Percentiles rank a stretch among this genome's conserved stretches.
Evolutionary conservation across 2,113 vertebrate species (phyloP).

Genomic region (Oophaga pumilio): DNA sequence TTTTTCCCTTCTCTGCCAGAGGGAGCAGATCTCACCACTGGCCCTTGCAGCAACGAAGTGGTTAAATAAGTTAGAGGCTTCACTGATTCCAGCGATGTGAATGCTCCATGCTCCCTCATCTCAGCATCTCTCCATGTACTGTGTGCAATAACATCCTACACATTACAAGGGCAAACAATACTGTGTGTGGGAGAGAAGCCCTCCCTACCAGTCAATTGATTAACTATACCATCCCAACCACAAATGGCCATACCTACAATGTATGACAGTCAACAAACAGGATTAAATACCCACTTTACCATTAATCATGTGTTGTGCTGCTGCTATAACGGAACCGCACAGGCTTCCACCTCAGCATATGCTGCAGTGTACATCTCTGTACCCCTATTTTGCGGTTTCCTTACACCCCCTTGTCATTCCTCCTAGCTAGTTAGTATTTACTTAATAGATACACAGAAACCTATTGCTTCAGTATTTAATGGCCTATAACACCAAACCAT

Average conservation of each 20-base stretch:
- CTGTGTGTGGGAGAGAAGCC: conserved; percentile 23
- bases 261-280: conserved; percentile 33
- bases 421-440: conserved; percentile 22
- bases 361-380: too few relatives aligned
- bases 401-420: not conserved
- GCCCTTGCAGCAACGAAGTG: conserved; percentile 6
- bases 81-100: not conserved
- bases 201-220: conserved; percentile 22
- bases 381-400: conserved; percentile 6
- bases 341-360: not conserved
- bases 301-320: conserved; percentile 15
- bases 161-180: conserved; percentile 53
- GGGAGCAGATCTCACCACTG: not conserved
- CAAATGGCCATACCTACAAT: conserved; percentile 38
- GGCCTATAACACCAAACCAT: conserved; percentile 11
- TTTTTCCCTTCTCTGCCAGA: conserved; percentile 4
- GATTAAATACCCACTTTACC: conserved; percentile 29
- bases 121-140: conserved; percentile 35
- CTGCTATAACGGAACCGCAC: not conserved
- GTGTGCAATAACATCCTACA: conserved; percentile 37
- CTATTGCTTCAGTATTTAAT: conserved; percentile 38
- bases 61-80: conserved; percentile 26
- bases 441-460: conserved; percentile 4
- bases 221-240: conserved; percentile 34
- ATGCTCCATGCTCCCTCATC: conserved; percentile 1